Evolutionary conservation across 2,113 vertebrate species (phyloP), one percentile per base, ranked within the genome.

Genomic region (Chloropsis cyanopogon): DNA sequence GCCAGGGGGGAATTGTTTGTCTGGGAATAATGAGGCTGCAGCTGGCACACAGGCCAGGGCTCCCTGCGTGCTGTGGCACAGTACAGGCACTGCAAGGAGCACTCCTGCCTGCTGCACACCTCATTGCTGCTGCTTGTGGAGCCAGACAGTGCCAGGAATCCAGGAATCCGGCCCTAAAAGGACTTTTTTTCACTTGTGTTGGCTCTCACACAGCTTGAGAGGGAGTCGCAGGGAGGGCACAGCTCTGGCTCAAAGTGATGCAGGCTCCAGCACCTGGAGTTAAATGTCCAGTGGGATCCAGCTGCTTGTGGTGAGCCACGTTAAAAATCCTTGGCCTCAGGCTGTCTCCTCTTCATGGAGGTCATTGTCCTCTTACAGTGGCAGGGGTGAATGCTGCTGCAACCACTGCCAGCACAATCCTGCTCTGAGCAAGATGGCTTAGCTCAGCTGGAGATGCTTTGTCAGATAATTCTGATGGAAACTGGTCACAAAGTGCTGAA

Each of bases 21-120:
- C 24, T 94, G 85, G 82, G 90, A 93, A 85, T 90, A 78, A 90
- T 11, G 65, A 93, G 70, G 84, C 83, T 83, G 86, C 84, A 71
- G 39, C 56, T 82, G 87, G 84, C 82, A 82, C 63, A 8, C 2
- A 22, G 86, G 46, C 41, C 52, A 54, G 0, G 0, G 73, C 56
- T 61, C 6, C 6, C 2, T 22, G 39, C 6, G 4, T 6, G 0
- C 19, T 23, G 41, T 63, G 37, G 37, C 37, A 31, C 1, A 6
- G 53, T 21, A 37, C 46, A 78, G 73, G 39, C 70, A 11, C 80
- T 41, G 47, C 52, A 20, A 39, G 81, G 44, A 60, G 69, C 52
- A 19, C 1, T 54, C 52, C 84, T 90, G 81, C 81, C 81, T 71
- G 33, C 19, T 81, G 39, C 81, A 75, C 52, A 5, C 29, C 35